Base-by-base conservation (phyloP, 2,113 vertebrate species). In the Camelus bactrianus region DNA sequence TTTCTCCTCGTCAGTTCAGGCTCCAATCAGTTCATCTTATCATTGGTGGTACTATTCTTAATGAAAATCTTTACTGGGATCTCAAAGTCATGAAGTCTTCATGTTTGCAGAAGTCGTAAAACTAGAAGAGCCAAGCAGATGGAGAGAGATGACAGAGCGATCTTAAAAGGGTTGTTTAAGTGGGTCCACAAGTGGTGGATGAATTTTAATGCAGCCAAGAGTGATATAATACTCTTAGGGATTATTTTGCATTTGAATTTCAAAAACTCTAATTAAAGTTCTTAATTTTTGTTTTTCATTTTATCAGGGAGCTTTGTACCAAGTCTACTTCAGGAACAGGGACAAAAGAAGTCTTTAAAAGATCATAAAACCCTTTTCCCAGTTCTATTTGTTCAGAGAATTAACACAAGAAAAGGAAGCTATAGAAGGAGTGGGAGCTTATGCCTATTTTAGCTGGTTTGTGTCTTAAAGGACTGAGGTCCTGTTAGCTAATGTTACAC, bases 171-270 rank as follows among this genome's bases (percentile, higher is more conserved):
- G 42, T 75, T 92, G 54, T 50, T 92, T 32, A 73, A 81, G 38
- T 91, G 82, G 42, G 48, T 81, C n/a, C 20, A 72, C 60, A 86
- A 72, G 24, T 81, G 80, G 62, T 32, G 50, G 84, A 83, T 93
- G 88, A 82, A 85, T 89, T 95, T 91, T 93, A 95, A 79, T 67
- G 48, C 72, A 70, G 79, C n/a, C 4, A 60, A 93, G 62, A 54
- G 50, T 92, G 69, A 92, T 62, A 83, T 69, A 67, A 89, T 65
- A n/a, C 26, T 72, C 56, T 28, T 67, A 64, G 52, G 62, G 42
- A 56, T 89, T 90, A 73, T 93, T 92, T 89, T 96, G 73, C 67
- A 82, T 67, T 95, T 89, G 30, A 60, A 76, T 93, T 89, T 81
- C 15, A 77, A 92, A 97, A 86, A 46, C 32, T n/a, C 70, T 70